Evolutionary conservation across 2,888 invertebrate species (phyloP).

Genomic region (Xestobium rufovillosum): DNA sequence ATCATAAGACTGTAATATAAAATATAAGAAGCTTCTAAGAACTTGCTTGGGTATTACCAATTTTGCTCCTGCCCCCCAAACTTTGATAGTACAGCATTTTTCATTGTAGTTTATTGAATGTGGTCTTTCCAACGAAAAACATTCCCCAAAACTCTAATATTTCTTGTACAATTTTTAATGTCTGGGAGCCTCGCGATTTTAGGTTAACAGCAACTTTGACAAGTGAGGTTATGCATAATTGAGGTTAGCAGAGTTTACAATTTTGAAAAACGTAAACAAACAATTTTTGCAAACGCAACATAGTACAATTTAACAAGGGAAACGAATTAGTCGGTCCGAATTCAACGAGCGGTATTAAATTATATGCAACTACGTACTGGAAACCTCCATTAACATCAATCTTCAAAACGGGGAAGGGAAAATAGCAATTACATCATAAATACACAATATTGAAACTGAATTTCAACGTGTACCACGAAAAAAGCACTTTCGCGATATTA

Average conservation of each 20-base stretch:
- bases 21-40: no score
- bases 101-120: no score
- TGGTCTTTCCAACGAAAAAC: no score
- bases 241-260: conserved; percentile 41
- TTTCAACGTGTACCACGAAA: no score
- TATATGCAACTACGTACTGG: conserved; percentile 29
- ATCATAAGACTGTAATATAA: neutral
- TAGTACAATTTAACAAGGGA: conserved; percentile 1
- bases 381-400: conserved; percentile 17
- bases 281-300: conserved; percentile 11
- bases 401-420: conserved; percentile 29
- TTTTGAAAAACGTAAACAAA: conserved; percentile 43
- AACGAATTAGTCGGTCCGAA: conserved; percentile 10
- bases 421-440: conserved; percentile 37
- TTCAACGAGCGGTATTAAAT: conserved; percentile 16
- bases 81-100: no score
- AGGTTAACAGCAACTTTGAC: conserved; percentile 40
- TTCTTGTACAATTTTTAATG: no score
- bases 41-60: no score
- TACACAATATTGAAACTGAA: no score
- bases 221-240: conserved; percentile 44
- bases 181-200: conserved; percentile 20
- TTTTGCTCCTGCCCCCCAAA: no score
- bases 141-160: no score
- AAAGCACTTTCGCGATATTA: no score